These are phyloP conservation scores for Drosophila seclusa DNA, from an alignment of 2,888 invertebrate genomes.

Conservation along the genomic window DNA sequence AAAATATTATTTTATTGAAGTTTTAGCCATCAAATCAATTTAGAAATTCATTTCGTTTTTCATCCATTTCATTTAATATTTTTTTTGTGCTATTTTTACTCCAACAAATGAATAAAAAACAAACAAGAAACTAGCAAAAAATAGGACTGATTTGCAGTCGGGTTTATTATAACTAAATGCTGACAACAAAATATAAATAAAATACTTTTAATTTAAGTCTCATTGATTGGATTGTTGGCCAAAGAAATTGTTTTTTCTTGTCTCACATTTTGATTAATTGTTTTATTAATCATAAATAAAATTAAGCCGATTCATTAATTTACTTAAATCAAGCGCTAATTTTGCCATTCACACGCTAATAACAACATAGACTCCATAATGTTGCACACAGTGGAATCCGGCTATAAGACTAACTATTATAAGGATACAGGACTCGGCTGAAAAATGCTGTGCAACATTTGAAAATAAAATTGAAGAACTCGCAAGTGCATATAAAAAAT, in stretches of 20 bases:
- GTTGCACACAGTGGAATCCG: neutral
- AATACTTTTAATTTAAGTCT: neutral
- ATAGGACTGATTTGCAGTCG: neutral
- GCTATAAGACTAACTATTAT: neutral
- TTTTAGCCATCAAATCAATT: neutral
- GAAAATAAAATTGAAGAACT: neutral
- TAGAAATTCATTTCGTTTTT: neutral
- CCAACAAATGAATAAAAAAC: neutral
- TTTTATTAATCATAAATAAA: neutral
- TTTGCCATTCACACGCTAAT: accelerated
- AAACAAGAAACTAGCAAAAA: neutral
- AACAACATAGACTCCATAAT: neutral
- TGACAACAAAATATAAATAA: neutral
- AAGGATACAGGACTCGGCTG: neutral
- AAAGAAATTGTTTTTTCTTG: neutral
- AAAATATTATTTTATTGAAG: neutral
- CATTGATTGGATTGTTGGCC: neutral
- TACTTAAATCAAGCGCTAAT: no score
- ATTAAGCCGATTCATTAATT: neutral
- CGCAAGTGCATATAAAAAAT: neutral
- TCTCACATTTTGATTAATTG: neutral
- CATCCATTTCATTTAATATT: neutral
- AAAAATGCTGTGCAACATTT: neutral
- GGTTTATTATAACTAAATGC: neutral
- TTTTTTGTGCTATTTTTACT: neutral